Evolutionary conservation across 2,113 vertebrate species (phyloP), one percentile per base, ranked within the genome.

Genomic region (Dromiciops gliroides): DNA sequence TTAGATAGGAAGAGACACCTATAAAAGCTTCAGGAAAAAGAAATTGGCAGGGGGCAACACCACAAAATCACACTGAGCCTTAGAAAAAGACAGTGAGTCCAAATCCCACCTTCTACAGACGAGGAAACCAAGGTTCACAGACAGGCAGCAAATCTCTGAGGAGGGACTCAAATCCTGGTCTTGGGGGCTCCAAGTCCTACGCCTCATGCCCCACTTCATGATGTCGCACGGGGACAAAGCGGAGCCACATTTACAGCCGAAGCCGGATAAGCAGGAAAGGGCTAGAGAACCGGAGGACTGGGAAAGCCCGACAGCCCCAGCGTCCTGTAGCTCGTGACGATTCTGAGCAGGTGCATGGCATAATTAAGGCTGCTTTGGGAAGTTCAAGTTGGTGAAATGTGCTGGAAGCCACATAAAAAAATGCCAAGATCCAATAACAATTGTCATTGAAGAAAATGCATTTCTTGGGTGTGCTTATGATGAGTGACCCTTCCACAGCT

Each of bases 61-160:
- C 60, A 37, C 3, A 6, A 14, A 95, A 90, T 93, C 53, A 91
- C 0, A 92, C 49, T 50, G 22, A 26, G n/a, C 90, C 75, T 16
- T 9, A 50, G 4, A 92, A 94, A 26, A 91, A 26, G 67, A 4
- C 28, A 90, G 31, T 50, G n/a, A 93, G 8, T 44, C 49, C 22
- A 19, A 89, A n/a, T 67, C 67, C 31, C 48, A 37, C 28, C 8
- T 90, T 50, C 56, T 91, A 92, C 92, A 94, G 44, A 94, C 12
- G 44, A 95, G 90, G 28, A 91, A 97, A 95, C 37, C 90, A 6
- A 92, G 83, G 8, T 60, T 4, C 75, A 91, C 6, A 51, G 93
- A 92, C 37, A 67, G 31, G 31, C 3, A 37, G 60, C 3, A 37
- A 37, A 37, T 16, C 37, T 67, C 37, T 37, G 31, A 67, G 56